Evolutionary conservation across 2,113 vertebrate genomes (phyloP), one percentile per base, ranked within the genome.

Genomic region (Mugil cephalus): DNA sequence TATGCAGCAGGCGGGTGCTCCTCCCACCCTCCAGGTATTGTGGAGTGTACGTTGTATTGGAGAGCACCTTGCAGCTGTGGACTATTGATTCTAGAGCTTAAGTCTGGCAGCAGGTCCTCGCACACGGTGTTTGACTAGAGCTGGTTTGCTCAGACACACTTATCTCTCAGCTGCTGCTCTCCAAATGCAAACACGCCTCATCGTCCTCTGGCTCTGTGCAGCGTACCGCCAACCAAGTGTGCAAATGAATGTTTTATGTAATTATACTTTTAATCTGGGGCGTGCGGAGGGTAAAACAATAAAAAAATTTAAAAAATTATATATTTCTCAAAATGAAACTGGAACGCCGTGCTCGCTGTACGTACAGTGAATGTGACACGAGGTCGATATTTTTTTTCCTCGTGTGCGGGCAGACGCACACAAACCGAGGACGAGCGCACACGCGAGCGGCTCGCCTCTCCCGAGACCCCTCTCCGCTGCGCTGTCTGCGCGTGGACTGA

Each of bases 231-330:
- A 61, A 21, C 72, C 68, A 24, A 78, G 69, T 62, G 74, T 72
- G 77, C 74, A 62, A 81, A 74, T 53, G 69, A 59, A 48, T 85
- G 77, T 85, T 86, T 87, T 79, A 71, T 80, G 87, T 88, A 77
- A 78, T 85, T 80, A 45, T 66, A 38, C 58, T 67, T 77, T 77
- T 65, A n/a, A 55, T 84, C 51, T 62, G 12, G 51, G 68, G 56
- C 2, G 10, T 46, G 45, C 35, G 55, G 39, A 46, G 52, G 55
- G 24, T 19, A 0, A 72, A 61, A 65, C 52, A 72, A 59, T 59
- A 52, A 30, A 30, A 30, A 3, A 30, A 3, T 3, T 30, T 3
- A 30, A 30, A 30, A 30, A 30, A 30, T 30, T 3, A 30, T 36
- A n/a, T 21, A 34, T 59, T 55, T 43, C 50, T 73, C 34, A 47